Evolutionary conservation across 2,888 invertebrate species (phyloP).

Genomic region (Philaethria dido): DNA sequence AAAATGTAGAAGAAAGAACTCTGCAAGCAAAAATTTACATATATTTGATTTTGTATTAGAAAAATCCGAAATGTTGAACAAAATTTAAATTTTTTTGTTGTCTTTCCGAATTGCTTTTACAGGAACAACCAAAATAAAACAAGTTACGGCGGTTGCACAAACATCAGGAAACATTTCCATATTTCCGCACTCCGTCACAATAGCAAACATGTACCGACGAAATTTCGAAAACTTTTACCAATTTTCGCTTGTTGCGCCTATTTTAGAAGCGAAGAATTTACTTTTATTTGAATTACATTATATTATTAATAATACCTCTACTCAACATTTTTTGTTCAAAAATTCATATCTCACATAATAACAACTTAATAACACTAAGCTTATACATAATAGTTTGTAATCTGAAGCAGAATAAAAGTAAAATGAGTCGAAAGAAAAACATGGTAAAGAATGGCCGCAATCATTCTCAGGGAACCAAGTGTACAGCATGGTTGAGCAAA

Average conservation of each 20-base stretch:
- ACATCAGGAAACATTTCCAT: conserved; percentile 35
- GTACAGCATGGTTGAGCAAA: not conserved
- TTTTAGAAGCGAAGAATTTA: not conserved
- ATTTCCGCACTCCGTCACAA: conserved; percentile 36
- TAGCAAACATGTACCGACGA: conserved; percentile 24
- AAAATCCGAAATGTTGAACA: not conserved
- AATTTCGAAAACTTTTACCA: conserved; percentile 27
- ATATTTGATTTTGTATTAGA: not conserved
- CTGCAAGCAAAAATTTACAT: too few relatives aligned
- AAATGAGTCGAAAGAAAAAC: conserved; percentile 20
- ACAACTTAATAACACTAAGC: not conserved
- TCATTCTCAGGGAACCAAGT: conserved; percentile 25
- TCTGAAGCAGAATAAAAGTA: conserved; percentile 15
- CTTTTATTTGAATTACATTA: not conserved
- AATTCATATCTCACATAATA: not conserved
- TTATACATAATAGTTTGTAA: conserved; percentile 4
- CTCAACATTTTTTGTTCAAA: not conserved
- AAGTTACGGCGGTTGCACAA: conserved; percentile 35
- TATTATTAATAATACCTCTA: not conserved
- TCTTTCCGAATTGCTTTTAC: not conserved
- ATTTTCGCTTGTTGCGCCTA: conserved; percentile 8
- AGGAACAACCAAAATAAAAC: conserved; percentile 30
- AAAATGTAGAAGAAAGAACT: too few relatives aligned
- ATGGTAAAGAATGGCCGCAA: conserved; percentile 23
- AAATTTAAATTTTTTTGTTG: not conserved